A percentile compares a stretch with the other conserved stretches of the same genome.
These are phyloP conservation scores for Campoplex nolae DNA, from an alignment of 2,888 invertebrate genomes.

Conservation along the genomic window DNA sequence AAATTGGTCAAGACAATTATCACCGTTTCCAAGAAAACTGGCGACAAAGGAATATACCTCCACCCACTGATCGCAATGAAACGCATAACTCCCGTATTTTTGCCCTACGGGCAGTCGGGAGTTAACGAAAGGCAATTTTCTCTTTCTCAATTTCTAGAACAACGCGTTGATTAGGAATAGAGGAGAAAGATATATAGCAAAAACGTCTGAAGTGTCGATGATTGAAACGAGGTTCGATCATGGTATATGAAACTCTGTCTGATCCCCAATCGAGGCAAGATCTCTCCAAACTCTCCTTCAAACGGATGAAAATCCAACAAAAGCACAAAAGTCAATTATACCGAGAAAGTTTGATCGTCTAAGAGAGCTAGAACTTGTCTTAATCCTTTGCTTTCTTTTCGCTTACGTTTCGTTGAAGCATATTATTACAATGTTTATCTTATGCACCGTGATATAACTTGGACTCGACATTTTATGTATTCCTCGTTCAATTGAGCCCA, in stretches of 20 bases:
- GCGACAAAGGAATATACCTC: no score
- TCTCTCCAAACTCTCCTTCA: not conserved
- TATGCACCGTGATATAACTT: conserved; percentile 20
- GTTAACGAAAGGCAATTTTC: not conserved
- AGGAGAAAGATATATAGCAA: not conserved
- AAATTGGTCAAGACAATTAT: no score
- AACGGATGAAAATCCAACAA: conserved; percentile 23
- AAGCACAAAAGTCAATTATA: conserved; percentile 30
- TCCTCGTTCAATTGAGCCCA: conserved; percentile 1
- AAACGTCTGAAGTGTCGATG: not conserved
- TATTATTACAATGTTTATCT: not conserved
- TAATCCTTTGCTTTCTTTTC: conserved; percentile 29
- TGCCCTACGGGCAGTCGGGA: no score
- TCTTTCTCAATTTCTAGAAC: not conserved
- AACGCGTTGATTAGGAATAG: not conserved
- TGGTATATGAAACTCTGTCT: not conserved
- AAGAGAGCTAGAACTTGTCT: not conserved
- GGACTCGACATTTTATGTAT: not conserved
- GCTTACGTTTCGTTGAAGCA: not conserved
- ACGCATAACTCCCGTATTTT: no score
- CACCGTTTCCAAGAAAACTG: no score
- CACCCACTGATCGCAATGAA: no score
- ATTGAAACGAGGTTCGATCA: not conserved
- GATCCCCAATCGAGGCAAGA: not conserved
- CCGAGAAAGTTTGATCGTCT: not conserved